Conservation (phyloP, 1,140 invertebrate genomes). For the Drosophila bipectinata region DNA sequence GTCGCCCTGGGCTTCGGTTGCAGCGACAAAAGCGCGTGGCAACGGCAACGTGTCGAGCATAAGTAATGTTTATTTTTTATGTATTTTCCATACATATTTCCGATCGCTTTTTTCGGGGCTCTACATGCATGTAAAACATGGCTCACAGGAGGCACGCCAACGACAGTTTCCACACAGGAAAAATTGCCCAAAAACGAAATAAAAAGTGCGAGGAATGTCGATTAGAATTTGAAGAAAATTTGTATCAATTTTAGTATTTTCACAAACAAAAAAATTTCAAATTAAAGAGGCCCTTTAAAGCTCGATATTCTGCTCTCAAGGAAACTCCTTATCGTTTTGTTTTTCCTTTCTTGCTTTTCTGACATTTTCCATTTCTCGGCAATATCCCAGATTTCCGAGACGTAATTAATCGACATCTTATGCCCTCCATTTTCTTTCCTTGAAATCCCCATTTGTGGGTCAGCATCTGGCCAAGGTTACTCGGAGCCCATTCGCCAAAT, state of each 20-base stretch:
- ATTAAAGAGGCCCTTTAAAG: not conserved
- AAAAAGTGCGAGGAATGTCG: not conserved
- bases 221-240: constrained; percentile 5
- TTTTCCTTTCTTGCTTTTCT: not conserved
- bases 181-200: constrained; percentile 29
- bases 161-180: constrained; percentile 14
- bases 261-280: too few relatives aligned
- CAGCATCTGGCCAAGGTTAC: constrained; percentile 26
- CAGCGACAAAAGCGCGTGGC: constrained; percentile 51
- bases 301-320: not conserved
- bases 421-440: constrained; percentile 8
- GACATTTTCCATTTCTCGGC: not conserved
- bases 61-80: constrained; percentile 71
- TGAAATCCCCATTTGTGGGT: constrained; percentile 27
- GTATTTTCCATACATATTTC: constrained; percentile 42
- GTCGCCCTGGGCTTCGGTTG: constrained; percentile 21
- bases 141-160: constrained; percentile 16
- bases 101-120: constrained; percentile 11
- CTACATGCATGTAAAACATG: constrained; percentile 58
- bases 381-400: not conserved
- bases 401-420: constrained; percentile 18
- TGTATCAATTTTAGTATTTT: too few relatives aligned
- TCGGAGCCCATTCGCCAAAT: constrained; percentile 35
- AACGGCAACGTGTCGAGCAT: constrained; percentile 63
- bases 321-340: not conserved